These are phyloP conservation scores for Sus scrofa DNA, from an alignment of 2,113 vertebrate genomes.

Conservation along the genomic window DNA sequence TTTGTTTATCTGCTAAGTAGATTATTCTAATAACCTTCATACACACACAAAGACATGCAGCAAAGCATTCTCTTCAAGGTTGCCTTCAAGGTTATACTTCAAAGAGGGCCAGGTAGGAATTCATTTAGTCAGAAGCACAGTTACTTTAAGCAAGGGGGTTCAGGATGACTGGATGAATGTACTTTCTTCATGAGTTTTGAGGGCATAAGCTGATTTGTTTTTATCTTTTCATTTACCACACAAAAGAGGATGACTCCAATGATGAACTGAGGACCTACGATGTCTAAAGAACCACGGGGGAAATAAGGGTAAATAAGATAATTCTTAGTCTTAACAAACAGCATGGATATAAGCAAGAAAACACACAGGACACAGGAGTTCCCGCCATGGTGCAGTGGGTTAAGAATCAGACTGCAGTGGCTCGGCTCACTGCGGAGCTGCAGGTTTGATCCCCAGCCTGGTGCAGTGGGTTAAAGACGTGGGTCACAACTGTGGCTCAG, in stretches of 20 bases:
- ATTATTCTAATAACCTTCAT: conserved; percentile 42
- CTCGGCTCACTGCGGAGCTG: too few species aligned
- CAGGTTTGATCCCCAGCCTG: too few species aligned
- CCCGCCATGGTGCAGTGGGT: too few species aligned
- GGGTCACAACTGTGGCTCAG: too few species aligned
- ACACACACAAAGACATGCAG: background rate
- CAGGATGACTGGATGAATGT: background rate
- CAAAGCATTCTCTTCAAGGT: background rate
- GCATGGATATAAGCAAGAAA: background rate
- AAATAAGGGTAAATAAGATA: conserved; percentile 13
- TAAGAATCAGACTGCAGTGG: too few species aligned
- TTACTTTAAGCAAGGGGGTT: background rate
- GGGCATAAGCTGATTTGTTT: background rate
- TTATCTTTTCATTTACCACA: background rate
- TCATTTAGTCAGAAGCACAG: conserved; percentile 6
- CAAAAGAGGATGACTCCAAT: background rate
- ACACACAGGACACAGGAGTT: background rate
- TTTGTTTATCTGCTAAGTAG: conserved; percentile 22
- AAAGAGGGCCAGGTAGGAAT: background rate
- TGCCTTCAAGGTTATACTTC: background rate
- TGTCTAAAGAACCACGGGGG: background rate
- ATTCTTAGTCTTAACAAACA: background rate
- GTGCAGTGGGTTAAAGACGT: too few species aligned
- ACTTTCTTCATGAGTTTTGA: conserved; percentile 35
- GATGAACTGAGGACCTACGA: background rate